Evolutionary conservation across 1,140 invertebrate species (phyloP), one percentile per base, ranked within the genome.

Genomic region (Thrips palmi): DNA sequence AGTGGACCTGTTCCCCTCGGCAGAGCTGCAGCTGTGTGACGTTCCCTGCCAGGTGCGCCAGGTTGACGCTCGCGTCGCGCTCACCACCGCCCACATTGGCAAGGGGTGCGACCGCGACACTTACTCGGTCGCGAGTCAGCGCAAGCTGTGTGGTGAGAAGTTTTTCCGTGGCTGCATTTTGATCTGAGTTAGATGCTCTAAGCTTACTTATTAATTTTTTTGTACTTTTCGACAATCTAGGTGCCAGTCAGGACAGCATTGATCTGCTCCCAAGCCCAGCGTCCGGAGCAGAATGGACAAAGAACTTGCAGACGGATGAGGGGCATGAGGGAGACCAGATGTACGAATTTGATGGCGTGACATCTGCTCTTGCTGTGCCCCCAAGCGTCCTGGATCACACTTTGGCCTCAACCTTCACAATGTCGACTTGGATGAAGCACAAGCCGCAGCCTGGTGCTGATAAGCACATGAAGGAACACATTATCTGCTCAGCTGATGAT

Each of bases 401-500:
- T 10, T 55, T 91, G 19, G 71, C 74, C 11, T 62, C 74, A 39
- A 78, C 77, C 27, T 94, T 96, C 60, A 85, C 80, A 32, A 71
- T 97, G 46, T 74, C 84, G 3, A 86, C 83, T 1, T 96, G 92
- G 83, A 79, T 97, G 66, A 77, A 88, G 41, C 87, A 92, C 54
- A 74, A 75, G 54, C 58, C 70, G 47, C 50, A 72, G 54, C 63
- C 72, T 23, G 58, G 65, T 47, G 58, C 74, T 44, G 84, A 91
- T 54, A 85, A 87, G 46, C 83, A 89, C 48, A 64, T 74, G 19
- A 96, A 96, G 58, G 91, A 97, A 54, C 88, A 96, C 51, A 77
- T 97, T 42, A 56, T 97, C 14, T 97, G 92, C 58, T 84, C 82
- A 51, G 87, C 89, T 32, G 92, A 97, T 64, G 88, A 93, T 57